Conservation (phyloP, 2,113 vertebrate species). For the Ancistrus triradiatus region DNA sequence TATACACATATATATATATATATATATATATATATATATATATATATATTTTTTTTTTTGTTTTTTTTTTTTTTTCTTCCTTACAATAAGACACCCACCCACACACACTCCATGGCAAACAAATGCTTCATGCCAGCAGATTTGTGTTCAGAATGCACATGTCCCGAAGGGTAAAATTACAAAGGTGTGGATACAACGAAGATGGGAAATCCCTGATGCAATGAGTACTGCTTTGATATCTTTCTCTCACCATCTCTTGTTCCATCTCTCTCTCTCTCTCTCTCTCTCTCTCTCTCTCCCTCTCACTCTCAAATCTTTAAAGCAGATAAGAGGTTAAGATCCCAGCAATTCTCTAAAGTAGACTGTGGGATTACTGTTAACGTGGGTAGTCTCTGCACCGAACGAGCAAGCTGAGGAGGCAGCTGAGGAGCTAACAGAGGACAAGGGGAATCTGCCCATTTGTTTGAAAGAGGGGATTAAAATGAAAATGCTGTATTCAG, state of each 20-base stretch:
- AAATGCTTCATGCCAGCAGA: slow-evolving; percentile 31
- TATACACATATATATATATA: no score
- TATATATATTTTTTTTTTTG: background rate
- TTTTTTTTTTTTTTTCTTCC: no score
- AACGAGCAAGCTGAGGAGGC: slow-evolving; percentile 79
- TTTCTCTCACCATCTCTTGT: background rate
- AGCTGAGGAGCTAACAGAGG: slow-evolving; percentile 64
- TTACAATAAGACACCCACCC: slow-evolving; percentile 2
- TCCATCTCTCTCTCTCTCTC: slow-evolving; percentile 20
- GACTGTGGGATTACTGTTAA: slow-evolving; percentile 85
- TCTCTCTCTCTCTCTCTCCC: background rate
- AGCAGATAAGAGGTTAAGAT: slow-evolving; percentile 86
- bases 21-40: no score
- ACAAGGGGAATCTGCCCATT: slow-evolving; percentile 86
- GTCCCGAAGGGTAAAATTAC: slow-evolving; percentile 35
- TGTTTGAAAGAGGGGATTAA: slow-evolving; percentile 93
- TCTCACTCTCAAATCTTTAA: slow-evolving; percentile 56
- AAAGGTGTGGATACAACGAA: slow-evolving; percentile 38
- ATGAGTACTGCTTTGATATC: slow-evolving; percentile 74
- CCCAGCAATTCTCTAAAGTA: slow-evolving; percentile 82
- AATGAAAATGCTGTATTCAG: slow-evolving; percentile 77
- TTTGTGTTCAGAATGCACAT: slow-evolving; percentile 24
- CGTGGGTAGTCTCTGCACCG: slow-evolving; percentile 83
- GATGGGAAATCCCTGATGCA: slow-evolving; percentile 60
- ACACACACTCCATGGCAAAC: slow-evolving; percentile 33